Evolutionary conservation across 2,888 invertebrate genomes (phyloP), one percentile per base, ranked within the genome.

Genomic region (Nemotelus pantherinus): DNA sequence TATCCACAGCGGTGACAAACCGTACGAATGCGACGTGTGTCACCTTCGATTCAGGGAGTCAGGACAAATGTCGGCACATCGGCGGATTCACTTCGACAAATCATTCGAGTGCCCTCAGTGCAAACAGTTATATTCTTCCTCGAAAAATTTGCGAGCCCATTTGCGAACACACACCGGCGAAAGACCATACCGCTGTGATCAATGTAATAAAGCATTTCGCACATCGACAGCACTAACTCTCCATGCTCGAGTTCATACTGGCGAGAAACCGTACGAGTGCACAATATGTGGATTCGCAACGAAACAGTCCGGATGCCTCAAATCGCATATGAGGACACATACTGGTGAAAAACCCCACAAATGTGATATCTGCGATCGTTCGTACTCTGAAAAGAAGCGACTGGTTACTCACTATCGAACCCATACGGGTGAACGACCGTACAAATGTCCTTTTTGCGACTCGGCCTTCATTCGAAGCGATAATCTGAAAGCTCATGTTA

Each of bases 21-120:
- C 79, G 3, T 79, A 67, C 60, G 47, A 71, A 10, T 79, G 79
- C 44, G 76, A 76, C 45, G 55, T 79, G 6, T 79, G 79, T 53
- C 76, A 79, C 4, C 55, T 76, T n/a, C 25, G 45, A 3, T 79
- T 77, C 70, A 71, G 79, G 3, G 79, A 79, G 60, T 79, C 79
- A n/a, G 79, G 79, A 2, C 79, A 79, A 65, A 79, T 79, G 79
- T 76, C 79, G 39, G 71, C 79, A 0, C 79, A 79, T 55, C 77
- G 79, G 3, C 76, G 77, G 10, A 79, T 76, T 3, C 79, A 79
- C n/a, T 79, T 77, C 53, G 68, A 79, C 3, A 79, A 79, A 53
- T 76, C 71, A 5, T 74, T 76, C 39, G 71, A 79, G 75, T 79
- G 79, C 55, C 79, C 79, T 0, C 76, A 77, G 64, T 79, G 79